phyloP scores from a whole-genome alignment of 2,888 invertebrate species.

The Cepaea hortensis region DNA sequence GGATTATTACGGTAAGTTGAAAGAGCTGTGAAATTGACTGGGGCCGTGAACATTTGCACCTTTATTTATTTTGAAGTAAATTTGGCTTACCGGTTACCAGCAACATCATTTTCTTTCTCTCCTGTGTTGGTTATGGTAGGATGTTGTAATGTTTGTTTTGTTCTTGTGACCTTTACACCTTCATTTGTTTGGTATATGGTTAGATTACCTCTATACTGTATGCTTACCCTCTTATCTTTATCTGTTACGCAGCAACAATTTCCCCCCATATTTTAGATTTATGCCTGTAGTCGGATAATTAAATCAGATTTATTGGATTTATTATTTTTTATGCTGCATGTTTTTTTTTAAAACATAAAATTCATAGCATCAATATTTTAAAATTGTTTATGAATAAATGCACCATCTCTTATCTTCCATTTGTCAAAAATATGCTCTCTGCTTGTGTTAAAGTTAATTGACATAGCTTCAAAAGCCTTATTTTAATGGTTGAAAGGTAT shows the following conservation, averaged over 20 bases:
- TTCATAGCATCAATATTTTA: not conserved
- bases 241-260: too few relatives aligned
- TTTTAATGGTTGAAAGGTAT: too few relatives aligned
- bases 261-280: too few relatives aligned
- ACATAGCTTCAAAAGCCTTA: too few relatives aligned
- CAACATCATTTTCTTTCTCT: not conserved
- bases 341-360: not conserved
- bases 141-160: not conserved
- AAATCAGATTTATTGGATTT: too few relatives aligned
- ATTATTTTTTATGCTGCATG: too few relatives aligned
- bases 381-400: not conserved
- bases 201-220: not conserved
- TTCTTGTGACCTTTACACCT: not conserved
- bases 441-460: too few relatives aligned
- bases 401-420: slow-evolving; percentile 1
- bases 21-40: not conserved
- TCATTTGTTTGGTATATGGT: not conserved
- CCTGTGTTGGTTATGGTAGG: not conserved
- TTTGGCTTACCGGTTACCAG: not conserved
- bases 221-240: not conserved
- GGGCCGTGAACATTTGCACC: not conserved
- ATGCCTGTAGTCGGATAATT: too few relatives aligned
- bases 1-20: slow-evolving; percentile 98
- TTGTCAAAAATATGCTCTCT: too few relatives aligned
- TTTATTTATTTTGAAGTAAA: not conserved